Conservation (phyloP, 2,888 invertebrate genomes). For the Eupithecia tripunctaria region DNA sequence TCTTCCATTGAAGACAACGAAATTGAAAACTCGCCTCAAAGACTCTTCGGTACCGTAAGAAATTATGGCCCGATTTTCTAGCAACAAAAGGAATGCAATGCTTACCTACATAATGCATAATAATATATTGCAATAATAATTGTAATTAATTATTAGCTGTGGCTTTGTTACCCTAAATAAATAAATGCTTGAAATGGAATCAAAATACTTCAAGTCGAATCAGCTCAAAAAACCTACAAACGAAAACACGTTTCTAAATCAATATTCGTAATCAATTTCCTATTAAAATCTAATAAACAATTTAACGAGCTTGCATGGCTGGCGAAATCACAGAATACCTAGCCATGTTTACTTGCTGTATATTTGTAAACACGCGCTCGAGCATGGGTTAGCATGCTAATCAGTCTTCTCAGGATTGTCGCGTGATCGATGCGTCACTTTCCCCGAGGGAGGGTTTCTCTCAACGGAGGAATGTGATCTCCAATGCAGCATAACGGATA, state of each 20-base stretch:
- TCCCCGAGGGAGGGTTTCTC: conserved; percentile 72
- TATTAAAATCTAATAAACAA: conserved; percentile 7
- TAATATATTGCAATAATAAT: too few species aligned
- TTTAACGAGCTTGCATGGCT: conserved; percentile 26
- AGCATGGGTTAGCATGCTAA: conserved; percentile 59
- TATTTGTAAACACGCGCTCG: conserved; percentile 40
- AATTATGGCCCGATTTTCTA: neutral
- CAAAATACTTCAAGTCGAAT: neutral
- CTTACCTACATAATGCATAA: neutral
- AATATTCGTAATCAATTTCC: neutral
- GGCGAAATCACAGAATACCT: conserved; percentile 39
- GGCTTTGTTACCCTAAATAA: too few species aligned
- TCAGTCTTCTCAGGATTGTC: conserved; percentile 67
- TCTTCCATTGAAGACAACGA: neutral
- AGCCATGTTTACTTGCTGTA: conserved; percentile 29
- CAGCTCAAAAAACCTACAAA: neutral
- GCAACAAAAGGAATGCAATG: neutral
- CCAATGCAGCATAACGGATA: neutral
- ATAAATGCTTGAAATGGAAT: too few species aligned
- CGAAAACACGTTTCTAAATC: neutral
- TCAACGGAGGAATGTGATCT: conserved; percentile 51
- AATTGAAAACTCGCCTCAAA: neutral
- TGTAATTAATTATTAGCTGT: too few species aligned
- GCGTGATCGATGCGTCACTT: conserved; percentile 80
- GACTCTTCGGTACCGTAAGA: neutral